Evolutionary conservation across 2,113 vertebrate species (phyloP).

Genomic region (Anolis carolinensis): DNA sequence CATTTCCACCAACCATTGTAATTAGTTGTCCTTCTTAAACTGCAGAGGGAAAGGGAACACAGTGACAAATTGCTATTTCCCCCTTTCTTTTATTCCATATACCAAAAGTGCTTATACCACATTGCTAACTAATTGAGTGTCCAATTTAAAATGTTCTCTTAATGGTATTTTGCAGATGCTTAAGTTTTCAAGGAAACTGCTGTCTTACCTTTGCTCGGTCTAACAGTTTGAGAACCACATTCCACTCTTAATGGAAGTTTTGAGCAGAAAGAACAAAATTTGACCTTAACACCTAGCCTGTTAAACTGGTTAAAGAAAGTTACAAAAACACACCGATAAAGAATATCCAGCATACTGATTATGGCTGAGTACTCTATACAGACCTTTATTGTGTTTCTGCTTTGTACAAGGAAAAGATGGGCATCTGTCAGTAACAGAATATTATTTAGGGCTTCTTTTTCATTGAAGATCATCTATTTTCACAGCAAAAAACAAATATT

Average conservation of each 20-base stretch:
- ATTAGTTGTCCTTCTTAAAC: conserved; percentile 24
- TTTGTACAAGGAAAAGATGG: background rate
- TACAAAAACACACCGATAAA: conserved; percentile 12
- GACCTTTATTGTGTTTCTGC: conserved; percentile 1
- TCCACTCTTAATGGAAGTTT: conserved; percentile 34
- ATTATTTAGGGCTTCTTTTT: background rate
- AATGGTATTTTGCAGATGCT: conserved; percentile 55
- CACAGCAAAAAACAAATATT: background rate
- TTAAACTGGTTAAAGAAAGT: background rate
- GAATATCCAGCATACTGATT: conserved; percentile 28
- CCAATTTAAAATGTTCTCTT: conserved; percentile 49
- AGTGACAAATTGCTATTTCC: conserved; percentile 29
- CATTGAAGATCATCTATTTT: background rate
- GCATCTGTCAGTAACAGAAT: background rate
- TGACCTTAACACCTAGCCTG: conserved; percentile 38
- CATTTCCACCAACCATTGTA: conserved; percentile 5
- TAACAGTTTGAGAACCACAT: conserved; percentile 33
- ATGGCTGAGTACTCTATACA: conserved; percentile 17
- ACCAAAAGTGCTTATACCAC: conserved; percentile 37
- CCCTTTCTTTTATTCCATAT: conserved; percentile 52
- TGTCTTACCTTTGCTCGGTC: background rate
- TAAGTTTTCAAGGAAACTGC: conserved; percentile 43
- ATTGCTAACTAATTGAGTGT: conserved; percentile 44
- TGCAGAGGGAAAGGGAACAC: conserved; percentile 12
- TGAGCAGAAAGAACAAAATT: conserved; percentile 37